A percentile compares a stretch with the other conserved stretches of the same genome.
Conservation (phyloP, 2,113 vertebrate genomes). For the Cyphomyrus discorhynchus region DNA sequence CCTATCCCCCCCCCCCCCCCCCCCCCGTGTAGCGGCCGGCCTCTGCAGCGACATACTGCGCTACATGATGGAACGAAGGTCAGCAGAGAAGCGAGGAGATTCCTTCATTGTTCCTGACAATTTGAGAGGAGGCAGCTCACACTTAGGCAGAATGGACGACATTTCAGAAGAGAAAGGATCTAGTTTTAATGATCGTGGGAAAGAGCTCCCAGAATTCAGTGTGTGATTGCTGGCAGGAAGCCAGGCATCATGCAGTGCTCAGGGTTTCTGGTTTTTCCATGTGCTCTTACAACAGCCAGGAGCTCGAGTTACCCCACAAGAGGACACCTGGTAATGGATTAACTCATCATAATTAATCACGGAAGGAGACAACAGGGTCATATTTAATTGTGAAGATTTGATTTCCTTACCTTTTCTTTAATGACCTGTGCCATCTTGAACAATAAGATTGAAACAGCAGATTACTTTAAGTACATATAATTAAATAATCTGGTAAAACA, state of each 20-base stretch:
- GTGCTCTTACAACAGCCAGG: not conserved
- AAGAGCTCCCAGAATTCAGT: not conserved
- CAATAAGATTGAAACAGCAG: not conserved
- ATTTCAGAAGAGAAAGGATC: not conserved
- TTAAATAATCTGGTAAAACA: not conserved
- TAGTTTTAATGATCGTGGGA: not conserved
- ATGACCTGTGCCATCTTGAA: not conserved
- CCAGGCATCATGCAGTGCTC: not conserved
- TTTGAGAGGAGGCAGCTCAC: not conserved
- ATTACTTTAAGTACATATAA: not conserved
- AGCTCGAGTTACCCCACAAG: not conserved
- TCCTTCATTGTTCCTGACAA: not conserved
- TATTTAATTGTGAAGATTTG: not conserved
- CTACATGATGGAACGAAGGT: not conserved
- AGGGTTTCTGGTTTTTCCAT: not conserved
- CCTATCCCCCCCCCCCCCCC: conserved; percentile 21
- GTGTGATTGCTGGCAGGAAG: not conserved
- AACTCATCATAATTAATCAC: not conserved
- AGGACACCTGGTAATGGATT: not conserved
- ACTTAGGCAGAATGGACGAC: not conserved
- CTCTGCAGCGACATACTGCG: not conserved
- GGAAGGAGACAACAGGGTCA: not conserved
- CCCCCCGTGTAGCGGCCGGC: not conserved
- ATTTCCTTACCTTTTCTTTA: not conserved
- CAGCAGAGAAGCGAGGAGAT: not conserved